Conservation (phyloP, 2,797 vertebrate genomes). For the Hapalemur alaotrensis region DNA sequence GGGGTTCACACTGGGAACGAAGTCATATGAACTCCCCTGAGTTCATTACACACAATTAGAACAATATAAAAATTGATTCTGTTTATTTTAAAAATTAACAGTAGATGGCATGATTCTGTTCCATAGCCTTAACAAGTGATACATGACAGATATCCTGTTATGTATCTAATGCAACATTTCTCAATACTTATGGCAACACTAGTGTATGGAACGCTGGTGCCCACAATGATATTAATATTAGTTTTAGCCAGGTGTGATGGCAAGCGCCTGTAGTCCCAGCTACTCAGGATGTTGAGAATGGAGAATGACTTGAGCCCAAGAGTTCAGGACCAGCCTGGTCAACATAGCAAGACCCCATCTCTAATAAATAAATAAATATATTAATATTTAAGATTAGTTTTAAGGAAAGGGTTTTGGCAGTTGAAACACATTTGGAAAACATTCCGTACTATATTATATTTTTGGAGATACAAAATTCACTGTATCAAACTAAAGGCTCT, state of each 20-base stretch:
- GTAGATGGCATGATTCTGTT: not conserved
- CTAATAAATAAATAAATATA: too few relatives aligned
- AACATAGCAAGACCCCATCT: too few relatives aligned
- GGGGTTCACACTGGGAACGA: not conserved
- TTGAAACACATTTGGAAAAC: not conserved
- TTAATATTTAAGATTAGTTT: not conserved
- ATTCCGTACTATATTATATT: not conserved
- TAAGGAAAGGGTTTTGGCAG: conserved; percentile 1
- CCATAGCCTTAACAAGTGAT: not conserved
- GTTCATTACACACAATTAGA: not conserved
- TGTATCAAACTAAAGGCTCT: not conserved
- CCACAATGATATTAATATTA: not conserved
- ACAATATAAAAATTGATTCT: not conserved
- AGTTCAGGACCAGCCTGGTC: not conserved
- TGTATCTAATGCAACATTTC: not conserved
- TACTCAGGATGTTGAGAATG: not conserved
- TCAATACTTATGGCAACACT: not conserved
- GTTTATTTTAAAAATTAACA: not conserved
- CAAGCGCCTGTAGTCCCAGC: not conserved
- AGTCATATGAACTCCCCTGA: not conserved
- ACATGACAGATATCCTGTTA: not conserved
- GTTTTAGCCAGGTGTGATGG: not conserved
- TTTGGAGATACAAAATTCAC: not conserved
- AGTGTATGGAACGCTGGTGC: not conserved
- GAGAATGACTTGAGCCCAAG: not conserved